Evolutionary conservation across 2,888 invertebrate species (phyloP).

Genomic region (Blastobasis lacticolella): DNA sequence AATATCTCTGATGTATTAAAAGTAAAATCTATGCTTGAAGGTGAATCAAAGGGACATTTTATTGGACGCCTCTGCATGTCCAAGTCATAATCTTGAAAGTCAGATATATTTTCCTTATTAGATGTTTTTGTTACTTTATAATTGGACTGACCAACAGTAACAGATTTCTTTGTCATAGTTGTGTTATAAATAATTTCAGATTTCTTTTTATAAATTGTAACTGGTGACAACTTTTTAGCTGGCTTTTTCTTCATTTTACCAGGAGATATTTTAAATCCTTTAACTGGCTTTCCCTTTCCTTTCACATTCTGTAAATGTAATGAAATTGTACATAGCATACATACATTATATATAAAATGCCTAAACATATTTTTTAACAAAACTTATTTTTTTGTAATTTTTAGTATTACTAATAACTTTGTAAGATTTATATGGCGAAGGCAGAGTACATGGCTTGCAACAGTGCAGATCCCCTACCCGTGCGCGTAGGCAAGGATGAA

Average conservation of each 20-base stretch:
- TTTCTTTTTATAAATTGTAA: conserved; percentile 50
- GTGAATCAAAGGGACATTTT: conserved; percentile 57
- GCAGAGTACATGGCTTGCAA: too few species aligned
- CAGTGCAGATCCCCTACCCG: too few species aligned
- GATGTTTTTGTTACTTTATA: conserved; percentile 29
- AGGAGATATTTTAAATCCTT: conserved; percentile 51
- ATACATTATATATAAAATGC: too few species aligned
- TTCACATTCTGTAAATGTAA: conserved; percentile 46
- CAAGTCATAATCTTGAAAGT: conserved; percentile 26
- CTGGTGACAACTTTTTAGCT: conserved; percentile 49
- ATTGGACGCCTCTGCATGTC: conserved; percentile 26
- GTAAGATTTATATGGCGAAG: too few species aligned
- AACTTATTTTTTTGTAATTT: too few species aligned
- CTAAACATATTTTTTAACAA: too few species aligned
- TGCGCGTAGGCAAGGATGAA: too few species aligned
- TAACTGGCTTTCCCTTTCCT: conserved; percentile 35
- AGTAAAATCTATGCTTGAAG: conserved; percentile 38
- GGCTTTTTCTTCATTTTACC: conserved; percentile 55
- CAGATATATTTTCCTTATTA: conserved; percentile 42
- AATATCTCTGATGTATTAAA: conserved; percentile 62
- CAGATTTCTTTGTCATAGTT: conserved; percentile 38
- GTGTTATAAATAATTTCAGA: conserved; percentile 43
- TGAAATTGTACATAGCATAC: too few species aligned
- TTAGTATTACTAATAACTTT: too few species aligned
- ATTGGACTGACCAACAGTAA: conserved; percentile 34